Evolutionary conservation across 2,888 invertebrate genomes (phyloP), one percentile per base, ranked within the genome.

Genomic region (Hyposoter didymator): DNA sequence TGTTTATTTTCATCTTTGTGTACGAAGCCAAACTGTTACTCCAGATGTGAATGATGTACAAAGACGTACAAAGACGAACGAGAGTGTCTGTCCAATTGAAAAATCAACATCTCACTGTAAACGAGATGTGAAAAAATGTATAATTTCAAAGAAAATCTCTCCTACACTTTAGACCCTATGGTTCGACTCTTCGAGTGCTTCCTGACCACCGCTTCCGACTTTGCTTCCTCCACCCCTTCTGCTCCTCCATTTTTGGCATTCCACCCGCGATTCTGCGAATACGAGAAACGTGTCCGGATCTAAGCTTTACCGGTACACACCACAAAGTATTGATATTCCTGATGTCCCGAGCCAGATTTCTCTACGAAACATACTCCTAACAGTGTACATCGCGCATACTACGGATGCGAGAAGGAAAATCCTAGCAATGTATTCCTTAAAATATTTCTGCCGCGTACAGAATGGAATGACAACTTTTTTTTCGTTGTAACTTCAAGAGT

Each of bases 211-310:
- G 19, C 47, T 47, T 76, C 47, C 70, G 19, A 45, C 70, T 32
- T 62, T 52, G 35, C 45, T 62, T 28, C 17, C 35, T 12, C 35
- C 49, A 3, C 32, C 10, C 39, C 17, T 22, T 39, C 17, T 17
- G 12, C 55, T 45, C 4, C 59, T 19, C 32, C 12, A 52, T 81
- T 64, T 59, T 83, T 22, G 80, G 69, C 69, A 78, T 78, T 49
- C 74, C 62, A 74, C 55, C 39, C 74, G 62, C 32, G 84, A 78
- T 80, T 78, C 84, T 52, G 72, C 69, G 81, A 75, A 86, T 80
- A 80, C 76, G 79, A 47, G 81, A 81, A 84, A 84, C 86, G 80
- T 81, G 86, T 80, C 80, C 69, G 81, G 86, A 83, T 80, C 66
- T 47, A 35, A 66, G 67, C 75, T 55, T 74, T 73, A 47, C 73